Conservation (phyloP, 2,888 invertebrate genomes). For the Archips xylosteana region DNA sequence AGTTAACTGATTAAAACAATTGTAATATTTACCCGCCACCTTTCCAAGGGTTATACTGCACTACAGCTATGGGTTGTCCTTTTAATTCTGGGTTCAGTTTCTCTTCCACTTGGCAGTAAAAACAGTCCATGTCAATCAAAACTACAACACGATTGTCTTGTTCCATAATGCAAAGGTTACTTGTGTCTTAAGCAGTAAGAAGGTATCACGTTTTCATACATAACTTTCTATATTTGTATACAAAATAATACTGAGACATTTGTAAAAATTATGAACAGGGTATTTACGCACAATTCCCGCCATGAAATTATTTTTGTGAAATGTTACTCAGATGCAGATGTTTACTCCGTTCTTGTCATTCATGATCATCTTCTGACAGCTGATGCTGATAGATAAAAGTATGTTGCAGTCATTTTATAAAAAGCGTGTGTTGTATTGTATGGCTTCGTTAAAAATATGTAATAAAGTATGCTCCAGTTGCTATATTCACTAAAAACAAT, state of each 20-base stretch:
- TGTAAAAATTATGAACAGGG: background rate
- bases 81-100: conserved; percentile 92
- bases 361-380: no score
- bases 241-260: background rate
- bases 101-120: conserved; percentile 99
- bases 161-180: conserved; percentile 64
- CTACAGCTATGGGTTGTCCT: conserved; percentile 97
- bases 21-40: conserved; percentile 93
- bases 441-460: background rate
- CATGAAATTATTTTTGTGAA: background rate
- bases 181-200: background rate
- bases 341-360: background rate
- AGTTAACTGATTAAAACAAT: background rate
- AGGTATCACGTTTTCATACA: background rate
- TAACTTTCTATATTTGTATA: background rate
- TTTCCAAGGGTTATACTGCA: conserved; percentile 97
- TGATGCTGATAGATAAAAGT: background rate
- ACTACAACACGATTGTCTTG: conserved; percentile 89
- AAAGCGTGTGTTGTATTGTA: background rate
- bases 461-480: no score
- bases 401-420: conserved; percentile 2
- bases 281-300: conserved; percentile 17
- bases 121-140: conserved; percentile 99
- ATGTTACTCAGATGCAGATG: conserved; percentile 1
- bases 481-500: no score